Evolutionary conservation across 2,113 vertebrate genomes (phyloP), one percentile per base, ranked within the genome.

Genomic region (Trematomus loennbergii): DNA sequence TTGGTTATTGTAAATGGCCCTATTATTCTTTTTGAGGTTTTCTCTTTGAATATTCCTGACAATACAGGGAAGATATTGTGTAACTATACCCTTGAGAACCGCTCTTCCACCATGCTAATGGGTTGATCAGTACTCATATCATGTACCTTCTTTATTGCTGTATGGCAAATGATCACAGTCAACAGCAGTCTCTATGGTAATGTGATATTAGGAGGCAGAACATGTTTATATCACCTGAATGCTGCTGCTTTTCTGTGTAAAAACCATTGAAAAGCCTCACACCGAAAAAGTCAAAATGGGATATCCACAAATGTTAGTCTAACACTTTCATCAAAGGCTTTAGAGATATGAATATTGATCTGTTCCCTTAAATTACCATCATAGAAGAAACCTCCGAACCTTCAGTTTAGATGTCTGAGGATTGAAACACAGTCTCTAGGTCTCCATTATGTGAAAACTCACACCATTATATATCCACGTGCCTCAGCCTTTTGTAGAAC

Each of bases 161-260:
- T 57, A 67, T 66, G 72, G 25, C 64, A 1, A 0, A n/a, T 77
- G 66, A 84, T 78, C 69, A 82, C 36, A 68, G 68, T 57, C 64
- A 84, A 75, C 29, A 80, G 46, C 6, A 4, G 45, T 58, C 59
- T 74, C 54, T 8, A 1, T 22, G 54, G 78, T 67, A 70, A 70
- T 66, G 13, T 25, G 29, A 71, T 0, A 74, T 52, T 58, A n/a
- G 7, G 54, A 60, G 43, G 50, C 36, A 46, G 59, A 57, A 36
- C 5, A 62, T 20, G 22, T 0, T 46, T 43, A 18, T 4, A 64
- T 62, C 49, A 74, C 22, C 50, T 74, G 36, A 18, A 5, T 64
- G 15, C 58, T 74, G 22, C 22, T 45, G 15, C 9, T 9, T 53
- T 60, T 69, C 33, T 43, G 18, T 22, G 17, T 17, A 10, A 59